phyloP scores from a whole-genome alignment of 2,888 invertebrate genomes.

The Heterodera filipjevi region DNA sequence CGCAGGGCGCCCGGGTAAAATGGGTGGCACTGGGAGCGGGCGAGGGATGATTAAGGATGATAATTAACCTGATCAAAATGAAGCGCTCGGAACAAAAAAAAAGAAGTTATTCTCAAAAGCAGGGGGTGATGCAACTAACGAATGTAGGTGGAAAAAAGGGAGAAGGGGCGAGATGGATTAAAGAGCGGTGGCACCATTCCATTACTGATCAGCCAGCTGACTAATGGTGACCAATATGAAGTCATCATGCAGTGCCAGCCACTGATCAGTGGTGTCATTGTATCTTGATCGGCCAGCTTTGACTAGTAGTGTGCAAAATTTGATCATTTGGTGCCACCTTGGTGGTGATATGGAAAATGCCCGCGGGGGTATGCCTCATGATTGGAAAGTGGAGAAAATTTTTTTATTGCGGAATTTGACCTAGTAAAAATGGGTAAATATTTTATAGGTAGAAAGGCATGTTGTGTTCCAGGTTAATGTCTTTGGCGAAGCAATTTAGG shows the following conservation, averaged over 20 bases:
- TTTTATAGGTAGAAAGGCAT: background rate
- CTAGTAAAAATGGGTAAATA: background rate
- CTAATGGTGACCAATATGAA: too few relatives aligned
- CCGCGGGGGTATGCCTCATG: background rate
- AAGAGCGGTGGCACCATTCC: too few relatives aligned
- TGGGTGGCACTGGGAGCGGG: background rate
- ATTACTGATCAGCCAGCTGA: too few relatives aligned
- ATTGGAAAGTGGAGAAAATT: background rate
- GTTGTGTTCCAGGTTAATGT: background rate
- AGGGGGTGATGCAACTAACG: too few relatives aligned
- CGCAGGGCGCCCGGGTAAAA: background rate
- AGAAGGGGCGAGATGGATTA: too few relatives aligned
- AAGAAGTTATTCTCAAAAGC: background rate
- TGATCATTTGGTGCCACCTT: too few relatives aligned
- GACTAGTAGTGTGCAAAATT: too few relatives aligned
- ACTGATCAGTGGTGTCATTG: too few relatives aligned
- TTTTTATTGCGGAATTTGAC: constrained; percentile 9
- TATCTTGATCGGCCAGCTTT: too few relatives aligned
- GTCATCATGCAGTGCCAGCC: too few relatives aligned
- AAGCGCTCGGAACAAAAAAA: background rate
- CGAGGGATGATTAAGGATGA: background rate
- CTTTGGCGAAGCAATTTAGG: background rate
- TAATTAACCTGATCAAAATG: constrained; percentile 1
- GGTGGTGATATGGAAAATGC: background rate
- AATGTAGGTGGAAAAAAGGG: background rate